Evolutionary conservation across 2,113 vertebrate genomes (phyloP).

Genomic region (Oophaga pumilio): DNA sequence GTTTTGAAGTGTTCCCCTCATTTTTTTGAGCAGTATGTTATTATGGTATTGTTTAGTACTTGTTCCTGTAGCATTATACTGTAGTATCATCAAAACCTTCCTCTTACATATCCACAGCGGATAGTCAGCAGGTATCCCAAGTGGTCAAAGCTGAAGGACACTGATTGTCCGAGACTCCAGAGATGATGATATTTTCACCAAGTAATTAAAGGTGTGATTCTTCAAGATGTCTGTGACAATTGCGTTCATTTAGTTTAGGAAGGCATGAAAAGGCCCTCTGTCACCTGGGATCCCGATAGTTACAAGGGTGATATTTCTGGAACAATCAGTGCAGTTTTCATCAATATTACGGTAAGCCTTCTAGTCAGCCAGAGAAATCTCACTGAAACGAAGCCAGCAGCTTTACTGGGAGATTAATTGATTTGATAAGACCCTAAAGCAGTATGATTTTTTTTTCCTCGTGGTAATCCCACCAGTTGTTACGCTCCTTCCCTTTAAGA

Average conservation of each 20-base stretch:
- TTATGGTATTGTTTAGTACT: background rate
- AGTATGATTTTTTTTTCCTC: background rate
- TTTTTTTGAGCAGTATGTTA: too few species aligned
- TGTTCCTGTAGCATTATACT: background rate
- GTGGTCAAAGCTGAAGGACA: constrained; percentile 17
- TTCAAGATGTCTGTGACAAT: background rate
- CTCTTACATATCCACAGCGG: background rate
- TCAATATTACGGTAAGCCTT: constrained; percentile 34
- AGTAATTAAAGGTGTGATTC: background rate
- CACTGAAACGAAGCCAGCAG: constrained; percentile 31
- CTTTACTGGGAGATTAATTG: constrained; percentile 49
- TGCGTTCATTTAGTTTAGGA: background rate
- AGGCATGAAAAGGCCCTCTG: background rate
- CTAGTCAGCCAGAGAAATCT: constrained; percentile 19
- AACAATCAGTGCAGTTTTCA: constrained; percentile 19
- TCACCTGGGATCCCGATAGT: background rate
- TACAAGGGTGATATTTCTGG: constrained; percentile 15
- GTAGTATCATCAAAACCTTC: background rate
- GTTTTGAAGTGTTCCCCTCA: too few species aligned
- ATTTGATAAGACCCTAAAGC: constrained; percentile 50
- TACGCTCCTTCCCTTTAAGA: constrained; percentile 21
- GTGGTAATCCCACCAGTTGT: constrained; percentile 28
- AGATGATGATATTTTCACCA: background rate
- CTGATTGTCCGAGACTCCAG: background rate
- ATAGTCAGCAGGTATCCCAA: background rate